phyloP scores from a whole-genome alignment of 2,113 vertebrate genomes.

The Paracanthobrama guichenoti region DNA sequence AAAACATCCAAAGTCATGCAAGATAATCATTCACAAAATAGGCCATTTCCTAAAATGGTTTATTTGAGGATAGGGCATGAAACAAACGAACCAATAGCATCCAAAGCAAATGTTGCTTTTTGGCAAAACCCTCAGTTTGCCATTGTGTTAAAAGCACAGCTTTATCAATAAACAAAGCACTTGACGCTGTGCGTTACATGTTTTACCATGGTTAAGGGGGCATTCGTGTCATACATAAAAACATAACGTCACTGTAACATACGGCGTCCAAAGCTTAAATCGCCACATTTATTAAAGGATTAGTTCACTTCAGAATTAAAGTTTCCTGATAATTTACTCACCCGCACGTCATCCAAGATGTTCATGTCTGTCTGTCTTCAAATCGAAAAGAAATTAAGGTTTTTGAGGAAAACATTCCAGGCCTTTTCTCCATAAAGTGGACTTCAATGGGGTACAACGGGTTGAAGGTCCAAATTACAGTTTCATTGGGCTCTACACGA shows the following conservation, averaged over 20 bases:
- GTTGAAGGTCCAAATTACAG: no score
- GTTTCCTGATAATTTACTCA: no score
- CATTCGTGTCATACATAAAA: neutral
- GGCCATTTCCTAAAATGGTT: slow-evolving; percentile 10
- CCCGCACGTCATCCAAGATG: no score
- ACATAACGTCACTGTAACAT: neutral
- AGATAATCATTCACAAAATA: slow-evolving; percentile 15
- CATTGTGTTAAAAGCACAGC: neutral
- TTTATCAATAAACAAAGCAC: neutral
- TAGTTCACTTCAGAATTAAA: no score
- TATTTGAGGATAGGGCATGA: neutral
- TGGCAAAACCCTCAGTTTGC: no score
- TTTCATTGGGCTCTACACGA: no score
- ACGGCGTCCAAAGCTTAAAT: neutral
- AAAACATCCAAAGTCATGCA: neutral
- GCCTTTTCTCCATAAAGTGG: no score
- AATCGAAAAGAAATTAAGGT: no score
- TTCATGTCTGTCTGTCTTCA: no score
- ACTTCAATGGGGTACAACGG: no score
- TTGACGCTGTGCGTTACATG: neutral
- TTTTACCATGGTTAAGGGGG: neutral
- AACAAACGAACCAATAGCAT: neutral
- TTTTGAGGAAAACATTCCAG: no score
- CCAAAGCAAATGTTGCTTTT: slow-evolving; percentile 1
- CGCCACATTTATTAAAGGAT: neutral